Base-by-base conservation (phyloP, 2,888 invertebrate species). In the Corbicula japonica region DNA sequence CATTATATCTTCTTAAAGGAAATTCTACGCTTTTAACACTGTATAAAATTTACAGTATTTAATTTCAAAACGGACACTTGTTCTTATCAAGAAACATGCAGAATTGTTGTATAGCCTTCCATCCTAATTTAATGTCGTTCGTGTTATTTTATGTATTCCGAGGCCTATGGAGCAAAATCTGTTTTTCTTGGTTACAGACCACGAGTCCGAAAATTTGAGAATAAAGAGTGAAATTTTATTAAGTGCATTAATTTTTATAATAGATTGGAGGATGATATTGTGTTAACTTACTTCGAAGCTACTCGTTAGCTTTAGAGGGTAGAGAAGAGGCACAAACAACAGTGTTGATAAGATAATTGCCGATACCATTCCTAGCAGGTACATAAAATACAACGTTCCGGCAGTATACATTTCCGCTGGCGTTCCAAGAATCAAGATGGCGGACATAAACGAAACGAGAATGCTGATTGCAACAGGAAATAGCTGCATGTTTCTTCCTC, bases 381-480 rank as follows among this genome's bases (percentile, higher is more conserved):
- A 82, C 44, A 87, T 69, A 41, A 83, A 83, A 56, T 89, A 90
- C 70, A 89, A 80, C 0, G 91, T 89, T 12, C 92, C 92, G 28
- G 86, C 88, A 34, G 85, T 85, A 65, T 92, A 92, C 82, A 91
- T 88, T 72, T 92, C 92, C 6, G 91, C 88, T 6, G 92, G 91
- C 0, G 89, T 89, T 3, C 91, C 91, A 10, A 92, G 86, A 73
- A 92, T 85, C 46, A 92, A 87, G 54, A 92, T 91, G 76, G 92
- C 92, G 5, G 91, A 91, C 89, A 92, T 92, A 74, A 92, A 92
- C 28, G 88, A 89, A 3, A 92, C 92, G 32, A 92, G 86, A 41
- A 92, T 85, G 26, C 91, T 91, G 58, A 92, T 84, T 0, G 92
- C 83, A 5, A 92, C 89, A 10, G 92, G 92, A 38, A 88, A 61